phyloP scores from a whole-genome alignment of 2,888 invertebrate genomes.

The Agrochola circellaris region DNA sequence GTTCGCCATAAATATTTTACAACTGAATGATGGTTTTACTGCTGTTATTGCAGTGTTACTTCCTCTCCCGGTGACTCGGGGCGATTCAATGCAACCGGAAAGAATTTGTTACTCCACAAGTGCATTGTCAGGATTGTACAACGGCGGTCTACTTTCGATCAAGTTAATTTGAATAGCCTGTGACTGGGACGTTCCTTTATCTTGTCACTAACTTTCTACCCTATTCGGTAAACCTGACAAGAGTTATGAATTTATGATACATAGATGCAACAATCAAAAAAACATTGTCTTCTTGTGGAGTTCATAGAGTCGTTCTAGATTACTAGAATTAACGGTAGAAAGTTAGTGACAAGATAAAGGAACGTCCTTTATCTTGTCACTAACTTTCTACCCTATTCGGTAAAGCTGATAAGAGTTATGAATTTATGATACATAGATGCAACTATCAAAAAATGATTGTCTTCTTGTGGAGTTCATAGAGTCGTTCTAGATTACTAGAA shows the following conservation, averaged over 20 bases:
- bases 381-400: conserved; percentile 42
- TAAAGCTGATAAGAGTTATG: conserved; percentile 15
- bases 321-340: neutral
- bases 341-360: no score
- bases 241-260: conserved; percentile 17
- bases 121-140: conserved; percentile 65
- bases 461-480: neutral
- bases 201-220: conserved; percentile 53
- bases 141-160: conserved; percentile 57
- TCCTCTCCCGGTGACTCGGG: conserved; percentile 73
- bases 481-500: neutral
- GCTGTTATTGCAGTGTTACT: conserved; percentile 77
- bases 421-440: neutral
- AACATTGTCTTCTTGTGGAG: neutral
- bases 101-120: conserved; percentile 78
- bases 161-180: conserved; percentile 58
- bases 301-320: no score
- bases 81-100: conserved; percentile 77
- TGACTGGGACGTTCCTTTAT: conserved; percentile 47
- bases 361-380: conserved; percentile 55
- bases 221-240: conserved; percentile 8
- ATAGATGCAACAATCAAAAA: neutral
- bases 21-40: conserved; percentile 77
- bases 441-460: no score
- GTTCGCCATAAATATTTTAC: conserved; percentile 81